Percentiles rank a stretch among this genome's conserved stretches.
Conservation (phyloP, 2,888 invertebrate species). For the Ormyrus labotus region DNA sequence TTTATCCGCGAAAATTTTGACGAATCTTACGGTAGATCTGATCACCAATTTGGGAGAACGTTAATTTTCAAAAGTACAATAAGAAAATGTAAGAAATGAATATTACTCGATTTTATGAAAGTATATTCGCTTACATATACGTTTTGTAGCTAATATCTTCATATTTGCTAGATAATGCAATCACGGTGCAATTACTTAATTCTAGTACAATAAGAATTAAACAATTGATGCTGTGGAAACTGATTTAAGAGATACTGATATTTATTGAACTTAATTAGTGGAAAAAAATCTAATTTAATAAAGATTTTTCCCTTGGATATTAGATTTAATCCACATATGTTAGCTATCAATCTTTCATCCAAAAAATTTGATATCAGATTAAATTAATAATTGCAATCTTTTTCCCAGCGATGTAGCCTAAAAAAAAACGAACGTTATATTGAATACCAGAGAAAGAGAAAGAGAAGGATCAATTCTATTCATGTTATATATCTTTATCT, state of each 20-base stretch:
- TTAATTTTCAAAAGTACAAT: too few species aligned
- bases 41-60: too few species aligned
- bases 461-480: slow-evolving; percentile 36
- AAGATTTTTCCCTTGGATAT: too few species aligned
- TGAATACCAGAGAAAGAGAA: slow-evolving; percentile 17
- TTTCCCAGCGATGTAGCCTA: slow-evolving; percentile 16
- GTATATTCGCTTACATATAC: too few species aligned
- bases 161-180: background rate
- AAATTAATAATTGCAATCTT: slow-evolving; percentile 23
- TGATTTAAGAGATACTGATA: background rate
- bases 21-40: too few species aligned
- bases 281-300: background rate
- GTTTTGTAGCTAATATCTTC: too few species aligned
- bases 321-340: background rate
- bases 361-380: slow-evolving; percentile 29
- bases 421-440: slow-evolving; percentile 17
- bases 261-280: background rate
- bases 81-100: too few species aligned
- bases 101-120: too few species aligned
- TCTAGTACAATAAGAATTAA: background rate
- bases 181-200: background rate
- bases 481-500: slow-evolving; percentile 27
- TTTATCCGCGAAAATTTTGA: too few species aligned
- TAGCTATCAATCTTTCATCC: slow-evolving; percentile 4
- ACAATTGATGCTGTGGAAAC: background rate